These are phyloP conservation scores for Elegia similella DNA, from an alignment of 2,888 invertebrate genomes.

Conservation along the genomic window DNA sequence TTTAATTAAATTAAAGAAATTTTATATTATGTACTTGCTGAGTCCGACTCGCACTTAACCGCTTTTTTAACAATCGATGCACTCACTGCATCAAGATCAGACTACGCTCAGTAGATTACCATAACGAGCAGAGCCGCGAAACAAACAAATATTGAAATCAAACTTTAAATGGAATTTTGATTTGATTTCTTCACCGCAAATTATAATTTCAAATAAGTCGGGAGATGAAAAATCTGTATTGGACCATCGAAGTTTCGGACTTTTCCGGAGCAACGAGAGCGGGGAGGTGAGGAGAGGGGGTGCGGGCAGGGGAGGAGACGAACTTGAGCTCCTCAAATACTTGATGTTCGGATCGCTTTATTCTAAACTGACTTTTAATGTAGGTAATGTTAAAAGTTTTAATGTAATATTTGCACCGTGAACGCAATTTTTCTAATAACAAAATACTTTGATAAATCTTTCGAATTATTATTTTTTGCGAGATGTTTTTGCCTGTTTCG, in stretches of 20 bases:
- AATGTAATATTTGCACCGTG: slow-evolving; percentile 49
- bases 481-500: neutral
- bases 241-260: slow-evolving; percentile 71
- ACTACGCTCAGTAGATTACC: slow-evolving; percentile 26
- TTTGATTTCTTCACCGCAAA: slow-evolving; percentile 73
- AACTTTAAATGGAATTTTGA: slow-evolving; percentile 80
- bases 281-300: slow-evolving; percentile 22
- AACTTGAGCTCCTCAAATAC: slow-evolving; percentile 37
- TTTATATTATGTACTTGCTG: no score
- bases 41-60: no score
- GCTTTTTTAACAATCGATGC: neutral
- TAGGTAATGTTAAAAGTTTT: slow-evolving; percentile 54
- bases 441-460: slow-evolving; percentile 22
- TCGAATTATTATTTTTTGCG: slow-evolving; percentile 4
- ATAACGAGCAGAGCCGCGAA: slow-evolving; percentile 54
- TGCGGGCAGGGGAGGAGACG: slow-evolving; percentile 10
- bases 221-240: slow-evolving; percentile 77
- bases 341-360: slow-evolving; percentile 56
- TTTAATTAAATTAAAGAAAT: no score
- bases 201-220: slow-evolving; percentile 79
- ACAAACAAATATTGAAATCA: slow-evolving; percentile 74
- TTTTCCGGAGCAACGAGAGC: slow-evolving; percentile 29
- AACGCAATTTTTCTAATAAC: slow-evolving; percentile 25
- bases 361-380: slow-evolving; percentile 72
- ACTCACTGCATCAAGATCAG: neutral